Conservation (phyloP, 2,888 invertebrate species). For the Schrankia costaestrigalis region DNA sequence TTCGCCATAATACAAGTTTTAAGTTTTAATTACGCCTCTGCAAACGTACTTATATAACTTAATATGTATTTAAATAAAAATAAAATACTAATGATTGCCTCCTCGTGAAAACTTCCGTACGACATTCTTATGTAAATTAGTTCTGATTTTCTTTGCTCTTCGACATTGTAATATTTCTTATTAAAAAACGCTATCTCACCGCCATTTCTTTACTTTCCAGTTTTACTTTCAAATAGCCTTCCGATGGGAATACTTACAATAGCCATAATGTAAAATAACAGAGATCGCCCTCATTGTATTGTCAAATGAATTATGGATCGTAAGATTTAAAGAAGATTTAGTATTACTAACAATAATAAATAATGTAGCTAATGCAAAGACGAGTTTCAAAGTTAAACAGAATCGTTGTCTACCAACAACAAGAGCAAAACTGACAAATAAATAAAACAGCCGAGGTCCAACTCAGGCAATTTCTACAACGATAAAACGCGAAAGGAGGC, state of each 20-base stretch:
- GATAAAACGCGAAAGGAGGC: constrained; percentile 72
- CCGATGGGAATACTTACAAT: constrained; percentile 15
- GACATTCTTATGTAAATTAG: constrained; percentile 40
- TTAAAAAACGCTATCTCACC: constrained; percentile 22
- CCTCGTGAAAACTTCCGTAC: constrained; percentile 21
- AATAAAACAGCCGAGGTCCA: constrained; percentile 63
- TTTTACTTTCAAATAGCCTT: constrained; percentile 18
- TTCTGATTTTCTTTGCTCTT: constrained; percentile 29
- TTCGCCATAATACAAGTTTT: constrained; percentile 65
- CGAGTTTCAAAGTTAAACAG: constrained; percentile 25
- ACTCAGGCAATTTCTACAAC: constrained; percentile 61
- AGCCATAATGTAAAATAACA: constrained; percentile 14
- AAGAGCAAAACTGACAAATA: constrained; percentile 65
- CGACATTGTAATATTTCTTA: constrained; percentile 34
- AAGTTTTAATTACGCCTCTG: constrained; percentile 73
- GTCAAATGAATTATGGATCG: constrained; percentile 31
- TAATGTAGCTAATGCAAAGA: constrained; percentile 27
- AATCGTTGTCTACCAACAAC: constrained; percentile 48
- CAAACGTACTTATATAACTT: constrained; percentile 45
- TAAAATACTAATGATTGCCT: constrained; percentile 36
- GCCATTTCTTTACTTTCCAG: constrained; percentile 27
- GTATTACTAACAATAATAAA: constrained; percentile 23
- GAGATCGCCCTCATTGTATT: constrained; percentile 24
- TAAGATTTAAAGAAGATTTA: constrained; percentile 26
- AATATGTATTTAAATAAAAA: constrained; percentile 36